Evolutionary conservation across 2,888 invertebrate species (phyloP).

Genomic region (Silvanus unidentatus): DNA sequence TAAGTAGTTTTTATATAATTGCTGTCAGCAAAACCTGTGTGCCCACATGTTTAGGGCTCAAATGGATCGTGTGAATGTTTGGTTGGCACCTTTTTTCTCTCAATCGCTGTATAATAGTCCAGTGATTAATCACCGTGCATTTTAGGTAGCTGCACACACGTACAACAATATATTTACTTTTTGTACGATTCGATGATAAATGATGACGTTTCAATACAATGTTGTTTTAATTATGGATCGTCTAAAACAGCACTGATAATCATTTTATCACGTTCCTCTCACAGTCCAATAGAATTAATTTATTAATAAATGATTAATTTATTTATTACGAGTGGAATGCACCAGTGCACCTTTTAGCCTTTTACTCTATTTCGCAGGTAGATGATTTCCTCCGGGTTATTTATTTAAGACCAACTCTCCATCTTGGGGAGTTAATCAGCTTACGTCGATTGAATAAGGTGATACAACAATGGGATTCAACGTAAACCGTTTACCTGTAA

Average conservation of each 20-base stretch:
- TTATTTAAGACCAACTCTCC: too few species aligned
- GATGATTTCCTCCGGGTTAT: too few species aligned
- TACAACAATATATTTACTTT: not conserved
- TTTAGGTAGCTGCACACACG: too few species aligned
- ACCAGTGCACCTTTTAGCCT: too few species aligned
- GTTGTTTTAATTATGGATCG: not conserved
- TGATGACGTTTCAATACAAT: not conserved
- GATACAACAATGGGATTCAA: slow-evolving; percentile 10
- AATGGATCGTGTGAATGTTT: not conserved
- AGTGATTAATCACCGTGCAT: slow-evolving; percentile 1
- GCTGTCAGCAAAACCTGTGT: not conserved
- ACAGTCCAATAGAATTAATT: not conserved
- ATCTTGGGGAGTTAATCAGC: slow-evolving; percentile 9
- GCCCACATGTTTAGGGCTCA: not conserved
- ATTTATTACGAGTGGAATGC: too few species aligned
- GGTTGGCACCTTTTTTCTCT: not conserved
- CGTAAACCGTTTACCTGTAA: slow-evolving; percentile 14
- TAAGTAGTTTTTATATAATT: not conserved
- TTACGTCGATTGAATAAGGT: slow-evolving; percentile 9
- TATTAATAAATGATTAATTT: slow-evolving; percentile 1
- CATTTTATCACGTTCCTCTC: not conserved
- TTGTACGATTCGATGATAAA: not conserved
- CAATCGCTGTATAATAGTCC: not conserved
- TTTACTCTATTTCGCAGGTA: too few species aligned
- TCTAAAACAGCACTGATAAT: not conserved